phyloP scores from a whole-genome alignment of 53 echinoderm and acorn worm genomes.

The Holothuria leucospilota region DNA sequence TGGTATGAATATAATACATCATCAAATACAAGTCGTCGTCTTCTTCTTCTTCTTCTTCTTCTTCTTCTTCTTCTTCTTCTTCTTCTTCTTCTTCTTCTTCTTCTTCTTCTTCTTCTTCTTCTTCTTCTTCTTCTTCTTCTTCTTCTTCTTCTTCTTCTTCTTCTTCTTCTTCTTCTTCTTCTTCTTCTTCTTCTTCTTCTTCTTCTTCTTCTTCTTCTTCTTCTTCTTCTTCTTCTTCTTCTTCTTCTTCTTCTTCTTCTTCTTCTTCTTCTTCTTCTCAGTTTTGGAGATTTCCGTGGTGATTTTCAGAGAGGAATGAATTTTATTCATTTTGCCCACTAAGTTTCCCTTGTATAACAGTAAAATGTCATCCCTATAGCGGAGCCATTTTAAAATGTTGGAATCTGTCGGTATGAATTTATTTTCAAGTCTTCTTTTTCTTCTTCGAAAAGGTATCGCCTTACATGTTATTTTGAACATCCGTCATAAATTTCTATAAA shows the following conservation, averaged over 20 bases:
- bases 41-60: constrained; percentile 9
- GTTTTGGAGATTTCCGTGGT: constrained; percentile 3
- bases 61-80: constrained; percentile 9
- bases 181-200: constrained; percentile 9
- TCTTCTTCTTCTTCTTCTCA: constrained; percentile 4
- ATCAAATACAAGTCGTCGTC: too few species aligned
- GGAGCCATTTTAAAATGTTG: too few species aligned
- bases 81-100: constrained; percentile 9
- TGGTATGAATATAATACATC: too few species aligned
- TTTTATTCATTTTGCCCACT: too few species aligned
- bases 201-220: constrained; percentile 9
- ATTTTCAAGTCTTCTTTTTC: too few species aligned
- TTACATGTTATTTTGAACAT: too few species aligned
- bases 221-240: constrained; percentile 9
- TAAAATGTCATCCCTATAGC: too few species aligned
- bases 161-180: constrained; percentile 9
- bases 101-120: constrained; percentile 9
- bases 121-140: constrained; percentile 9
- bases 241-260: constrained; percentile 9
- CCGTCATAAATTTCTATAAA: too few species aligned
- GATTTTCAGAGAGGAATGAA: too few species aligned
- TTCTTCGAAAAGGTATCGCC: too few species aligned
- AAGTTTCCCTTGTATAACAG: too few species aligned
- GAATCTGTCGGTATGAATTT: too few species aligned
- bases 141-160: constrained; percentile 9